A percentile compares a stretch with the other conserved stretches of the same genome.
Conservation (phyloP, 2,888 invertebrate species). For the Agriopis aurantiaria region DNA sequence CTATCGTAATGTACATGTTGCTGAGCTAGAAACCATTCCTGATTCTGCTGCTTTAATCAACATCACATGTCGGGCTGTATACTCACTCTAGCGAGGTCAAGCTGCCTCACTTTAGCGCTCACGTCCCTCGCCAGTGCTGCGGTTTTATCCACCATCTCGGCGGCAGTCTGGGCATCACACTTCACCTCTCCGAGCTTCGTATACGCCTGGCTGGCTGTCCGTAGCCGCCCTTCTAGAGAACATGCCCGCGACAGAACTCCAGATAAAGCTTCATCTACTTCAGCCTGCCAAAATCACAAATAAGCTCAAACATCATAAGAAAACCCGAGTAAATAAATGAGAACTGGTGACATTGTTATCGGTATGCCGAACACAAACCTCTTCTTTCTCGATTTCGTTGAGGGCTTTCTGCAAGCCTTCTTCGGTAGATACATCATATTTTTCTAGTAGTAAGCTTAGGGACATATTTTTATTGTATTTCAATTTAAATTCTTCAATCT, state of each 20-base stretch:
- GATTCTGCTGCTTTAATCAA: neutral
- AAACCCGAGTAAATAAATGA: conserved; percentile 1
- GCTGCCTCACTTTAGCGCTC: conserved; percentile 96
- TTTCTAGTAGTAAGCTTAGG: conserved; percentile 73
- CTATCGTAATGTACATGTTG: neutral
- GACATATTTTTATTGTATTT: conserved; percentile 58
- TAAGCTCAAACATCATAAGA: neutral
- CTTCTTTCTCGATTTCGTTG: conserved; percentile 86
- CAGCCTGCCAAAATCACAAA: conserved; percentile 79
- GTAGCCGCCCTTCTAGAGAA: conserved; percentile 92
- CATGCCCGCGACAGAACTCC: conserved; percentile 91
- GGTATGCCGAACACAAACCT: conserved; percentile 66
- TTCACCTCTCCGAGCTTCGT: conserved; percentile 92
- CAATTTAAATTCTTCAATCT: neutral
- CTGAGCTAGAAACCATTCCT: too few relatives aligned
- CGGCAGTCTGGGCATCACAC: conserved; percentile 92
- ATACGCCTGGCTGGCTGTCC: conserved; percentile 92
- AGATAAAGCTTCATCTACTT: conserved; percentile 90
- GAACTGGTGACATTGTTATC: conserved; percentile 46
- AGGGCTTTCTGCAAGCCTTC: conserved; percentile 86
- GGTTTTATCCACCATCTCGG: conserved; percentile 94
- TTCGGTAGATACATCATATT: conserved; percentile 83
- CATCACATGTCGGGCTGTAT: neutral
- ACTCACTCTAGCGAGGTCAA: conserved; percentile 96
- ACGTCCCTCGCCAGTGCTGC: conserved; percentile 96